A percentile compares a stretch with the other conserved stretches of the same genome.
Conservation (phyloP, 1,140 invertebrate species). For the Drosophila novamexicana region DNA sequence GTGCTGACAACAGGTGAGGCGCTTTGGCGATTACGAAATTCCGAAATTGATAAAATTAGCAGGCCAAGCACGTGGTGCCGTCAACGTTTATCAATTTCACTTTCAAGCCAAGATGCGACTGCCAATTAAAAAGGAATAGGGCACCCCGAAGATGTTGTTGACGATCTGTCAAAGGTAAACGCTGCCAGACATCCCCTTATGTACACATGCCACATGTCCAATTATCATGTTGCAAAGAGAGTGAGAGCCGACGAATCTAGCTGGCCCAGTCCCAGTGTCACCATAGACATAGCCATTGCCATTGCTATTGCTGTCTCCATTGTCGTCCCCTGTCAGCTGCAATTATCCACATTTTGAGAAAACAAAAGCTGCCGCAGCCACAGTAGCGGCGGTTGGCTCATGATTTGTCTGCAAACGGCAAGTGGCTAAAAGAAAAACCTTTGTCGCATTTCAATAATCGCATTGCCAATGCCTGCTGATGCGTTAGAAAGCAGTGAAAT, state of each 20-base stretch:
- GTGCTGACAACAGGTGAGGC: conserved; percentile 3
- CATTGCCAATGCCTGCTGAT: conserved; percentile 29
- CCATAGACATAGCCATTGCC: background rate
- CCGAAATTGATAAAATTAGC: conserved; percentile 21
- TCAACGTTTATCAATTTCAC: conserved; percentile 69
- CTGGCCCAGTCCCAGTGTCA: conserved; percentile 53
- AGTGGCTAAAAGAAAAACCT: conserved; percentile 64
- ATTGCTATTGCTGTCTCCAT: conserved; percentile 6
- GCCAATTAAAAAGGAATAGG: conserved; percentile 73
- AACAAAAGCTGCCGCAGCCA: conserved; percentile 47
- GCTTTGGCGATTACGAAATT: conserved; percentile 36
- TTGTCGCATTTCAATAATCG: conserved; percentile 77
- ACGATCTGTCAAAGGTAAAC: conserved; percentile 46
- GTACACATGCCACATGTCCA: conserved; percentile 65
- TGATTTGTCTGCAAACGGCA: conserved; percentile 63
- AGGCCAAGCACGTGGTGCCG: conserved; percentile 28
- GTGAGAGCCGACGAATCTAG: conserved; percentile 56
- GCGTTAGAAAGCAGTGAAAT: conserved; percentile 81
- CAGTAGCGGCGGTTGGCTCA: conserved; percentile 36
- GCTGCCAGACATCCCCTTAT: conserved; percentile 36
- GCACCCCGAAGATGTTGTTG: conserved; percentile 52
- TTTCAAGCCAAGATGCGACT: conserved; percentile 43
- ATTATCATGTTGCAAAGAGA: conserved; percentile 78
- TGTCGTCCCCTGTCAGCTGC: conserved; percentile 58
- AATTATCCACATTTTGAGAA: conserved; percentile 74